Conservation (phyloP, 2,888 invertebrate species). For the Rhagonycha lutea region DNA sequence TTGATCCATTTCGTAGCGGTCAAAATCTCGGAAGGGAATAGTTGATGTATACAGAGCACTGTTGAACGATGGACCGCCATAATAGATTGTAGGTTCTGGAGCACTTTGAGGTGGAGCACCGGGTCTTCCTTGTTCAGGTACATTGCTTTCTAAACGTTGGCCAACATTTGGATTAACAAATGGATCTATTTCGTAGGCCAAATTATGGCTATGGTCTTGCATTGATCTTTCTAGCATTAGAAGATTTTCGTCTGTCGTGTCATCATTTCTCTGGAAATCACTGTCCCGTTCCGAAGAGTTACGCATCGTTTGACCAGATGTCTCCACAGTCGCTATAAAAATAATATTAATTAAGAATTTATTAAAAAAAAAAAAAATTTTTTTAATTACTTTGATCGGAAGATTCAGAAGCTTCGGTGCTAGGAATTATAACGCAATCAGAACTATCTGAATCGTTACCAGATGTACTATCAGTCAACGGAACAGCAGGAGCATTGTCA, state of each 20-base stretch:
- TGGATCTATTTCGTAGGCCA: not conserved
- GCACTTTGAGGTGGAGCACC: not conserved
- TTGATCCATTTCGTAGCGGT: not conserved
- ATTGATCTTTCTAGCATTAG: not conserved
- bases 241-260: not conserved
- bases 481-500: not conserved
- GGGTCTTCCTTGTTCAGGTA: not conserved
- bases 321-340: not conserved
- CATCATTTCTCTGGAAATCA: not conserved
- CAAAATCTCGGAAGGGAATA: not conserved
- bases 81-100: not conserved
- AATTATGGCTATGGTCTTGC: not conserved
- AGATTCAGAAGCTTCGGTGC: not conserved
- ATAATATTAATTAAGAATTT: not conserved
- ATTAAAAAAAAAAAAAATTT: not conserved
- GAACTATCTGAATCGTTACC: conserved; percentile 21
- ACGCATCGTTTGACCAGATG: not conserved
- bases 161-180: not conserved
- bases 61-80: not conserved
- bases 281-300: not conserved
- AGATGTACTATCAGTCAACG: not conserved
- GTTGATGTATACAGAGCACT: not conserved
- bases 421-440: not conserved
- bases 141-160: not conserved
- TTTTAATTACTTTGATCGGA: not conserved